phyloP scores from a whole-genome alignment of 2,888 invertebrate genomes.

The Ceriagrion tenellum region DNA sequence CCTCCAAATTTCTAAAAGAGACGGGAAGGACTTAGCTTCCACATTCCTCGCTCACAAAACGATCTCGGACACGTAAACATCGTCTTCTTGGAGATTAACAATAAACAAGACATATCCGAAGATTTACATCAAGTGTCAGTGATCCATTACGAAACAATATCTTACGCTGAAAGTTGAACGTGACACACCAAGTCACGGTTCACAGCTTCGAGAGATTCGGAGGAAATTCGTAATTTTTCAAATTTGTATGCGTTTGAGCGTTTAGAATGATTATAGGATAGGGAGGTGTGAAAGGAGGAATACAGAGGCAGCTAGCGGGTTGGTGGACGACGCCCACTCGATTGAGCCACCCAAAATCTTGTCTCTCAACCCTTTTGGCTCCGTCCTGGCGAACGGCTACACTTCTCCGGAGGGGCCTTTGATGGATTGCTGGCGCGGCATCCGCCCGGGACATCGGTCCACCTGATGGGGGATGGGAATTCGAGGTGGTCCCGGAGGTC shows the following conservation, averaged over 20 bases:
- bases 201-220: too few relatives aligned
- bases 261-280: neutral
- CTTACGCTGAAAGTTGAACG: too few relatives aligned
- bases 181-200: too few relatives aligned
- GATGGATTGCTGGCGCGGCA: neutral
- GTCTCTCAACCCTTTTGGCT: neutral
- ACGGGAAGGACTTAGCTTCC: too few relatives aligned
- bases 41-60: too few relatives aligned
- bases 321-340: neutral
- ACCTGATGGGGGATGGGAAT: neutral
- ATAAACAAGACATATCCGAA: too few relatives aligned
- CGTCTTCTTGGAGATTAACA: too few relatives aligned
- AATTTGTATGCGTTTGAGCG: neutral
- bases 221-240: neutral
- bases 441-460: neutral
- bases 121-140: too few relatives aligned
- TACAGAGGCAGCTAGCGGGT: neutral
- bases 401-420: neutral
- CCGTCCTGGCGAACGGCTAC: neutral
- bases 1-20: too few relatives aligned
- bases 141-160: too few relatives aligned
- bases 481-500: neutral
- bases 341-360: neutral
- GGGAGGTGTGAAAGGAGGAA: neutral
- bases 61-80: too few relatives aligned